These are phyloP conservation scores for Tribolium freemani DNA, from an alignment of 2,888 invertebrate species.

Conservation along the genomic window DNA sequence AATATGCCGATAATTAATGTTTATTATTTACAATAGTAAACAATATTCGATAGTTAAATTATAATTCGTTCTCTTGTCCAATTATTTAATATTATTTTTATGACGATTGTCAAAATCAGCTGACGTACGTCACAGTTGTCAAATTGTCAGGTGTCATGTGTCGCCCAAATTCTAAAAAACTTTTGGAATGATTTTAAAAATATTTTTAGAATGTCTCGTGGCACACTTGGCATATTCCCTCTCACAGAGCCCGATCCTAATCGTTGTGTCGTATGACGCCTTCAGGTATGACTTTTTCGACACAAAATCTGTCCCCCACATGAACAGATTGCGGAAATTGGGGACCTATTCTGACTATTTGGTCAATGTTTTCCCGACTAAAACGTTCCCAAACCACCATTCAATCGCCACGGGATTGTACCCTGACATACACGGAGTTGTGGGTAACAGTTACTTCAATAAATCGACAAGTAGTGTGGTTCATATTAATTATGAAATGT, in stretches of 20 bases:
- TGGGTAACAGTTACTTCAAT: conserved; percentile 76
- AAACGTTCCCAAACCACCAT: conserved; percentile 83
- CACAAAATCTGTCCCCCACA: conserved; percentile 72
- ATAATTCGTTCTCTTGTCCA: too few species aligned
- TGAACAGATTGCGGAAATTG: conserved; percentile 70
- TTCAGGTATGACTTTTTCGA: conserved; percentile 79
- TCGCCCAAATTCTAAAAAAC: not conserved
- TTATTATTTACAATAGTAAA: too few species aligned
- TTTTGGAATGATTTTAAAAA: conserved; percentile 50
- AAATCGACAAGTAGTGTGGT: conserved; percentile 61
- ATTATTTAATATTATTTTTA: too few species aligned
- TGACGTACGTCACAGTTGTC: not conserved
- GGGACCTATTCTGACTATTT: conserved; percentile 74
- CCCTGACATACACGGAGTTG: conserved; percentile 78
- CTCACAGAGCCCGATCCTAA: conserved; percentile 69
- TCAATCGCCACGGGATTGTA: conserved; percentile 80
- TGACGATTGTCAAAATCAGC: not conserved
- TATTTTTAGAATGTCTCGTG: conserved; percentile 49
- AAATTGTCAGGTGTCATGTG: conserved; percentile 12
- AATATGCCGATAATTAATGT: too few species aligned
- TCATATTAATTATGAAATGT: conserved; percentile 67
- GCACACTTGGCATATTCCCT: conserved; percentile 54
- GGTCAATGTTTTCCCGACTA: conserved; percentile 76
- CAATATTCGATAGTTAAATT: too few species aligned
- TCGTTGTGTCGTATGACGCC: conserved; percentile 80